Evolutionary conservation across 2,113 vertebrate species (phyloP).

Genomic region (Nycticryphes semicollaris): DNA sequence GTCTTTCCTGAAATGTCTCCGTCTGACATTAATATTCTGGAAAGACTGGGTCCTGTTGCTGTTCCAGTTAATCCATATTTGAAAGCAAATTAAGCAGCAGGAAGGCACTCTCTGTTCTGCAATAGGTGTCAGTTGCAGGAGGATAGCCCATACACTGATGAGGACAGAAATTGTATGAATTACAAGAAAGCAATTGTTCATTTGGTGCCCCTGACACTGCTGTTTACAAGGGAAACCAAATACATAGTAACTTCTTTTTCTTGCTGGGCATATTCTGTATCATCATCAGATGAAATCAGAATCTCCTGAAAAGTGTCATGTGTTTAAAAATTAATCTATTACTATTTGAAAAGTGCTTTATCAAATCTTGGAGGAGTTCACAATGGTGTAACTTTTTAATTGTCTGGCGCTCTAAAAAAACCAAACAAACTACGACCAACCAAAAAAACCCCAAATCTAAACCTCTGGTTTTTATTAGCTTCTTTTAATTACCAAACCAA

Average conservation of each 20-base stretch:
- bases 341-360: not conserved
- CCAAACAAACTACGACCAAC: not conserved
- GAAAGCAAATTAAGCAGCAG: not conserved
- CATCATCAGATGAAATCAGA: not conserved
- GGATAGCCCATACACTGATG: not conserved
- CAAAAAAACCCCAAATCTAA: not conserved
- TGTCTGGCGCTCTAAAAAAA: not conserved
- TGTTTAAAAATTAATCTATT: conserved; percentile 1
- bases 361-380: not conserved
- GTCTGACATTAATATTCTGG: not conserved
- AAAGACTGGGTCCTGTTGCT: not conserved
- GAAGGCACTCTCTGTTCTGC: not conserved
- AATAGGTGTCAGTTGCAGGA: not conserved
- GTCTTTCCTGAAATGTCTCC: conserved; percentile 5
- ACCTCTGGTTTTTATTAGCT: not conserved
- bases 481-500: not conserved
- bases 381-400: not conserved
- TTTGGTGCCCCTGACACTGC: not conserved
- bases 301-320: not conserved
- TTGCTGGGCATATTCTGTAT: not conserved
- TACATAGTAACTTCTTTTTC: not conserved
- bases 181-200: not conserved
- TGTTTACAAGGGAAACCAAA: not conserved
- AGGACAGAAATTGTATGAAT: not conserved
- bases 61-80: not conserved